Percentiles rank a stretch among this genome's conserved stretches.
Evolutionary conservation across 1,140 invertebrate genomes (phyloP).

Genomic region (Diabrotica undecimpunctata): DNA sequence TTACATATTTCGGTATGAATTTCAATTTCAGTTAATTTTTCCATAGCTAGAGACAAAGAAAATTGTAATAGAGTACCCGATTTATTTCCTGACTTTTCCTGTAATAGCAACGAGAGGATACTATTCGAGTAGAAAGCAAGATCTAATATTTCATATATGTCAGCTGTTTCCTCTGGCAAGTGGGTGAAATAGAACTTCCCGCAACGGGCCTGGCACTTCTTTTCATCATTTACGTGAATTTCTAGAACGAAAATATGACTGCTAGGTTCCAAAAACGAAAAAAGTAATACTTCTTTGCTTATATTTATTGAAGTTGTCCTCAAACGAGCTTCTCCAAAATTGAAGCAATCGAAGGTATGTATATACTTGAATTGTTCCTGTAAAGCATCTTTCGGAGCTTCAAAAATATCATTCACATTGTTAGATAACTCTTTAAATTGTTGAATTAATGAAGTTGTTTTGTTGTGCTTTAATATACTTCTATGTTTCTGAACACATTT

Average conservation of each 20-base stretch:
- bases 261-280: constrained; percentile 31
- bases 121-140: constrained; percentile 80
- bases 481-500: constrained; percentile 65
- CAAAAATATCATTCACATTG: constrained; percentile 67
- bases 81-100: constrained; percentile 54
- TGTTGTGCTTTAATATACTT: constrained; percentile 70
- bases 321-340: constrained; percentile 35
- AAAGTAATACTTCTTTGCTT: constrained; percentile 40
- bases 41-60: constrained; percentile 51
- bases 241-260: constrained; percentile 27
- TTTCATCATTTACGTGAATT: constrained; percentile 18
- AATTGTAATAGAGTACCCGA: constrained; percentile 64
- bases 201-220: constrained; percentile 12
- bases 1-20: constrained; percentile 53
- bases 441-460: constrained; percentile 77
- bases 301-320: constrained; percentile 47
- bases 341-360: constrained; percentile 51
- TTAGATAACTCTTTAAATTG: constrained; percentile 70
- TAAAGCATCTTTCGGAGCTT: constrained; percentile 62
- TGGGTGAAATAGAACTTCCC: constrained; percentile 39
- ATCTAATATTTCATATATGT: constrained; percentile 55
- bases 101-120: constrained; percentile 70
- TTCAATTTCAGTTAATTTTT: constrained; percentile 49
- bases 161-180: constrained; percentile 7
- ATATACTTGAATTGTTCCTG: constrained; percentile 51